Percentiles rank a stretch among this genome's conserved stretches.
Conservation (phyloP, 2,888 invertebrate genomes). For the Aleiodes alternator region DNA sequence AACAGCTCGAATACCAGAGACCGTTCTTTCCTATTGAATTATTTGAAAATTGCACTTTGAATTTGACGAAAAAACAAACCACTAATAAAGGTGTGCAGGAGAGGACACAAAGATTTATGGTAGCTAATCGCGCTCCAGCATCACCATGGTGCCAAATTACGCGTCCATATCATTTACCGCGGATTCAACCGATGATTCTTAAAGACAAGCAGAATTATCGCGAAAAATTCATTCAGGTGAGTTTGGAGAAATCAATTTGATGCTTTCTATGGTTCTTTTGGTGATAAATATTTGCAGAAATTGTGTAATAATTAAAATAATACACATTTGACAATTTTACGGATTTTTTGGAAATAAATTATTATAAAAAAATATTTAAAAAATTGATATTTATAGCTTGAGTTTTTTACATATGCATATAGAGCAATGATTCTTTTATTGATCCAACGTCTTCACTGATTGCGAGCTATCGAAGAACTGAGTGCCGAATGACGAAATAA, state of each 20-base stretch:
- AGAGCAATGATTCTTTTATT: too few relatives aligned
- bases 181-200: slow-evolving; percentile 57
- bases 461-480: too few relatives aligned
- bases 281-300: too few relatives aligned
- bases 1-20: neutral
- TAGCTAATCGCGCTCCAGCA: slow-evolving; percentile 71
- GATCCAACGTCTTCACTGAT: too few relatives aligned
- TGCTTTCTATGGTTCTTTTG: neutral
- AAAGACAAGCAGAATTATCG: slow-evolving; percentile 35
- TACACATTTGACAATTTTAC: too few relatives aligned
- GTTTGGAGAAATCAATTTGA: neutral
- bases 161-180: slow-evolving; percentile 71
- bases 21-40: neutral
- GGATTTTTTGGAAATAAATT: too few relatives aligned
- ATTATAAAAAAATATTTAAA: too few relatives aligned
- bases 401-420: too few relatives aligned
- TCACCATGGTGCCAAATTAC: slow-evolving; percentile 70
- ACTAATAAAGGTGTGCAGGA: neutral
- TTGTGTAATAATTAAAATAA: too few relatives aligned
- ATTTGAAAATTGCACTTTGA: slow-evolving; percentile 8
- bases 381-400: too few relatives aligned
- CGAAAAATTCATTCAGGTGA: slow-evolving; percentile 16
- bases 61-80: slow-evolving; percentile 10
- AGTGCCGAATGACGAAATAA: too few relatives aligned
- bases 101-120: slow-evolving; percentile 61